Evolutionary conservation across 2,888 invertebrate genomes (phyloP), one percentile per base, ranked within the genome.

Genomic region (Phrixothrix hirtus): DNA sequence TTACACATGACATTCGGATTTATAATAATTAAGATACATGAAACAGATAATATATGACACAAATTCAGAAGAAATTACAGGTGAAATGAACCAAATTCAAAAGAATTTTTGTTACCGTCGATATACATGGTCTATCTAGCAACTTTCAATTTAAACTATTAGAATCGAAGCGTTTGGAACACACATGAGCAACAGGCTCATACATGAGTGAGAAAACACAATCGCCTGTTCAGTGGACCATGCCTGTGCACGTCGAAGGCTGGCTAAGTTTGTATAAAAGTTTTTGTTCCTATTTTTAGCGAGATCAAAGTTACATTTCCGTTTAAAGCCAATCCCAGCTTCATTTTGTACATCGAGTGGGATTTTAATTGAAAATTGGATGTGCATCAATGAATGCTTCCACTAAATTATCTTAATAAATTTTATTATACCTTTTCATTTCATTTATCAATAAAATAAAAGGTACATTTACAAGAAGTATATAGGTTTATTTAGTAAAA

Each of bases 141-240:
- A 36, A 36, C 45, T 50, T 50, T 36, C 55, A 50, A 56, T 52
- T 56, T 56, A 53, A 47, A 49, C 37, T 47, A 48, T 44, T 46
- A 53, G 39, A 53, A 48, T 46, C 48, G 49, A 55, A 52, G 36
- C 56, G n/a, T 36, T 41, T 44, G 41, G 25, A 53, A 44, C 47
- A 56, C 45, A 53, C 37, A 52, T 46, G 55, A 55, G 50, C 55
- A 47, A 50, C 41, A 30, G 48, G 56, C 64, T 65, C 69, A 71
- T 72, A 72, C 73, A 73, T 73, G 72, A 73, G 64, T 67, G 72
- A 68, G 66, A 65, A 71, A 72, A 72, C 65, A 73, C 73, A 74
- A 74, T 74, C 65, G 69, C 36, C 57, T 66, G 70, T 63, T 62
- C 71, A 70, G 60, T 66, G 64, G 67, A 72, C 71, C 74, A 63